Base-by-base conservation (phyloP, 1,140 invertebrate genomes). In the Bombyx mori region DNA sequence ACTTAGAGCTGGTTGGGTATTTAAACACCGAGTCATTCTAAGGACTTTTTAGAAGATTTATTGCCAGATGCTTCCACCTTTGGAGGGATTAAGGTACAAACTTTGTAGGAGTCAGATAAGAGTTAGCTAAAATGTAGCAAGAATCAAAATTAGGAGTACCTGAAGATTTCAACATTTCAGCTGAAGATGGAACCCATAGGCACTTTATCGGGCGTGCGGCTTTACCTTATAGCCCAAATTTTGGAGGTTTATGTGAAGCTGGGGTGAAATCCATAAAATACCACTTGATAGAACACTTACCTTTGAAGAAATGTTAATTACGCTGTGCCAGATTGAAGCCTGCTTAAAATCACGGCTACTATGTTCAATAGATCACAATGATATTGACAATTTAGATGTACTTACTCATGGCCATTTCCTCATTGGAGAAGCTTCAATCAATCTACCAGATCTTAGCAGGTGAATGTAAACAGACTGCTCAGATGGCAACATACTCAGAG, bases 31-130 rank as follows among this genome's bases (percentile, higher is more conserved):
- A 61, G 8, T 52, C 64, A 9, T 66, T 66, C 12, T 56, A 63
- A 6, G 65, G 52, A n/a, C 61, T 58, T 42, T 66, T 66, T 48
- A 57, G 49, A 57, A 42, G 65, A 10, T 66, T 66, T 49, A 59
- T 63, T 6, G 42, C 58, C 2, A 44, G 55, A 44, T 63, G 65
- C 51, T 18, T n/a, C 9, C 52, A 66, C 42, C 22, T 66, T 10
- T 66, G 61, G 65, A 66, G 65, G 22, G 65, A 63, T 26, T 49
- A 66, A 6, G 65, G 61, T 6, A 44, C 26, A n/a, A 66, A 63
- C 44, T 63, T 66, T 49, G 58, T 66, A 4, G 64, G 55, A 2
- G 52, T 61, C 12, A 52, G 58, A 45, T 63, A 60, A n/a, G 61
- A 66, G 12, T 48, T 66, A 8, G 6, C 9, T n/a, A 7, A 8